Base-by-base conservation (phyloP, 2,797 vertebrate genomes). In the Leptoclinus maculatus region DNA sequence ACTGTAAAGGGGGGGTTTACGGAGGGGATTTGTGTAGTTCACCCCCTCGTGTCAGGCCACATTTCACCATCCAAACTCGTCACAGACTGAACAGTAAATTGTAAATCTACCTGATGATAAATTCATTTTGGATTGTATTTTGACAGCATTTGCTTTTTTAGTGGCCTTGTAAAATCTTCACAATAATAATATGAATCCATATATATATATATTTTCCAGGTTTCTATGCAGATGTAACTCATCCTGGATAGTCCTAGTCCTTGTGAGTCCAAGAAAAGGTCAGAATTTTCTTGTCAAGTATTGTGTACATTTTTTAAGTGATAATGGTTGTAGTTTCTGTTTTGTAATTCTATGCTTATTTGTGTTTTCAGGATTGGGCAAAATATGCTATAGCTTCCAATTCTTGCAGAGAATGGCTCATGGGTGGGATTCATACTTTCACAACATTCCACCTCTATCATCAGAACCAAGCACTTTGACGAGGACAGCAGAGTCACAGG, bases 381-480 rank as follows among this genome's bases (percentile, higher is more conserved):
- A 80, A 74, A 70, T 41, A 82, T 77, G 12, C n/a, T 25, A 51
- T 34, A 38, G 45, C 43, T 66, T 79, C 57, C 11, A 45, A 45
- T 73, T 54, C 62, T n/a, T 75, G 65, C 39, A 76, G 56, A 94
- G 66, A 80, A 95, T 96, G 95, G 88, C 93, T 84, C 85, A 95
- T 87, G 90, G 85, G n/a, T 95, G 92, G 92, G 88, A 95, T 88
- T 84, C 91, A 38, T 94, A 88, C 73, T 90, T 88, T 66, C 79
- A 87, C 49, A 86, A 90, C 49, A 34, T 86, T 70, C 66, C 86
- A 82, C 74, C 88, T 59, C 57, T 90, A 58, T 77, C 93, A 78
- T 86, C 90, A 14, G 84, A 94, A 73, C 41, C 87, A 75, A 74
- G 69, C 49, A 77, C 87, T 76, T 84, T 90, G 68, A 89, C 53